These are phyloP conservation scores for Austrofundulus limnaeus DNA, from an alignment of 2,113 vertebrate genomes.

Conservation along the genomic window DNA sequence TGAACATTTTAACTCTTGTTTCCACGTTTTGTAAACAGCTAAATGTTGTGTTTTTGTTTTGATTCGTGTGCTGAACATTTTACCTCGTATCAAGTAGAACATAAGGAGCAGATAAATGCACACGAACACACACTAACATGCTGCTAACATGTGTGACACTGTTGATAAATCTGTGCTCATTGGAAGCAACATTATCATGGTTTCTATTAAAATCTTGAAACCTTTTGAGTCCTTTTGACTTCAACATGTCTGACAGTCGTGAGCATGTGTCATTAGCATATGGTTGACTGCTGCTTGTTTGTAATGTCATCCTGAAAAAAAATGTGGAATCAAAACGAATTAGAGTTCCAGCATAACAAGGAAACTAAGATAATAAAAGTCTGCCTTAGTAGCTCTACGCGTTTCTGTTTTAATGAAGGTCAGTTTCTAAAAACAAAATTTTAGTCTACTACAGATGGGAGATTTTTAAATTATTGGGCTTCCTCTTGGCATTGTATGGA, in stretches of 20 bases:
- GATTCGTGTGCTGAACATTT: too few relatives aligned
- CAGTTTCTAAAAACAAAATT: conserved; percentile 11
- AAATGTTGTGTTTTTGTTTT: too few relatives aligned
- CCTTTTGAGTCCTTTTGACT: neutral
- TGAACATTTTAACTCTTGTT: too few relatives aligned
- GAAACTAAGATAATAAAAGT: neutral
- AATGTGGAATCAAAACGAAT: neutral
- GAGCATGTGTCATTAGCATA: neutral
- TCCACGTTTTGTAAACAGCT: too few relatives aligned
- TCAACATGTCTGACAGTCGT: too few relatives aligned
- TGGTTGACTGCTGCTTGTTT: neutral
- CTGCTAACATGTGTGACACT: too few relatives aligned
- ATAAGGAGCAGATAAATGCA: too few relatives aligned
- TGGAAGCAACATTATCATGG: neutral
- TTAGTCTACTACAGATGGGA: conserved; percentile 29
- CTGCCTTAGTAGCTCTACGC: too few relatives aligned
- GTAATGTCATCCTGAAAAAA: neutral
- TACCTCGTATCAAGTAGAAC: too few relatives aligned
- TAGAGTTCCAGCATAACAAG: neutral
- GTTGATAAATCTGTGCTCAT: neutral
- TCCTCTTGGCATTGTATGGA: conserved; percentile 44
- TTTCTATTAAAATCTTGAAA: conserved; percentile 5
- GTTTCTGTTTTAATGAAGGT: neutral
- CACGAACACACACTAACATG: too few relatives aligned
- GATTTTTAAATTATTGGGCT: conserved; percentile 42